phyloP scores from a whole-genome alignment of 2,113 vertebrate genomes.

The Hipposideros armiger region DNA sequence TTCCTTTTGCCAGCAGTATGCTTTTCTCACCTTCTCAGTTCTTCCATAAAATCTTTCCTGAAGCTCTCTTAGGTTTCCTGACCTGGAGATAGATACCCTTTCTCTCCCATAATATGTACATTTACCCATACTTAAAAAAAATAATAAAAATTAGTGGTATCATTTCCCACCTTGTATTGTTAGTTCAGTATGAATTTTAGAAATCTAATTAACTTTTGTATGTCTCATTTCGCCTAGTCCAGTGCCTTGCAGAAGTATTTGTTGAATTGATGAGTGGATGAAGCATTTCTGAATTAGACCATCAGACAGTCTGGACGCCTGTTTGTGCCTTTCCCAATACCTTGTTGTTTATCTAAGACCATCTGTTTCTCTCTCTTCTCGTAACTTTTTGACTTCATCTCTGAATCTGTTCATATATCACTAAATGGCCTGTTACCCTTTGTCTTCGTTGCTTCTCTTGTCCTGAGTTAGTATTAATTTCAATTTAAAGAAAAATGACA shows the following conservation, averaged over 20 bases:
- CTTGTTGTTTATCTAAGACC: background rate
- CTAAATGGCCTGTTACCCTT: background rate
- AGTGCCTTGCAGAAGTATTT: background rate
- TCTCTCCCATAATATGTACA: background rate
- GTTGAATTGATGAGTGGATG: background rate
- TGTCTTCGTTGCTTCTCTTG: constrained; percentile 30
- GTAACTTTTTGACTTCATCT: background rate
- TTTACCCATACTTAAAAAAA: background rate
- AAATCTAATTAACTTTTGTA: background rate
- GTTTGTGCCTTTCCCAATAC: background rate
- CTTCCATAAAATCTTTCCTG: background rate
- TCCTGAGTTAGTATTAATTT: constrained; percentile 56
- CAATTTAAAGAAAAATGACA: constrained; percentile 33
- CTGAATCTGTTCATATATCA: background rate
- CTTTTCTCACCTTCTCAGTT: constrained; percentile 41
- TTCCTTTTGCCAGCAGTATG: constrained; percentile 35
- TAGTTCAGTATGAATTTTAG: background rate
- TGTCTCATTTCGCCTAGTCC: background rate
- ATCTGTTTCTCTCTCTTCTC: background rate
- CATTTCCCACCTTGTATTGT: background rate
- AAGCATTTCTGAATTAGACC: background rate
- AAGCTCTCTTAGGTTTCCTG: constrained; percentile 13
- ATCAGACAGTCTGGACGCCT: background rate
- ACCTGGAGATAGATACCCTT: background rate
- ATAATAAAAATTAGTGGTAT: background rate